These are phyloP conservation scores for Sebastes fasciatus DNA, from an alignment of 2,113 vertebrate species.

Conservation along the genomic window DNA sequence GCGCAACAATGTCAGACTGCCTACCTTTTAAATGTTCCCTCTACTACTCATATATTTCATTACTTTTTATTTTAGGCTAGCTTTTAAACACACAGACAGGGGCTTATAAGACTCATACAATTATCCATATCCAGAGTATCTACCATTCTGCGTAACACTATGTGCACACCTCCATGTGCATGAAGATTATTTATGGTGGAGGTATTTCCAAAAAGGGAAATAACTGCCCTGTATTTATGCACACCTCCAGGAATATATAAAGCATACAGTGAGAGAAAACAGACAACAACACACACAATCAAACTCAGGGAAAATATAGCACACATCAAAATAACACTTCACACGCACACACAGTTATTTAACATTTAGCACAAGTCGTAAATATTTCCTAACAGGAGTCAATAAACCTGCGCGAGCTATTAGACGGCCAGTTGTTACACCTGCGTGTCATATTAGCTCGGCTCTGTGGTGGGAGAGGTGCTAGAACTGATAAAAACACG, in stretches of 20 bases:
- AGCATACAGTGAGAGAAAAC: background rate
- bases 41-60: background rate
- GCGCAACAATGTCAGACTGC: background rate
- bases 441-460: constrained; percentile 77
- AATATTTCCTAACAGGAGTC: constrained; percentile 69
- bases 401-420: constrained; percentile 68
- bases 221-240: background rate
- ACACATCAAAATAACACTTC: constrained; percentile 35
- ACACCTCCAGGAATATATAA: constrained; percentile 2
- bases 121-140: background rate
- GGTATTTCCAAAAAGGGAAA: constrained; percentile 25
- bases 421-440: constrained; percentile 70
- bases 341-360: constrained; percentile 39
- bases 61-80: background rate
- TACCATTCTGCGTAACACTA: constrained; percentile 4
- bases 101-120: constrained; percentile 9
- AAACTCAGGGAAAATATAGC: background rate
- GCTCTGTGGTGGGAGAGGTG: constrained; percentile 70
- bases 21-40: background rate
- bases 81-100: background rate
- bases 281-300: background rate
- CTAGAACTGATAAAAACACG: constrained; percentile 79
- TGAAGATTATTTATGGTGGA: constrained; percentile 29
- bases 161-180: background rate
- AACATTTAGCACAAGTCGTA: constrained; percentile 56